Evolutionary conservation across 2,113 vertebrate species (phyloP).

Genomic region (Mesembrinibis cayennensis): DNA sequence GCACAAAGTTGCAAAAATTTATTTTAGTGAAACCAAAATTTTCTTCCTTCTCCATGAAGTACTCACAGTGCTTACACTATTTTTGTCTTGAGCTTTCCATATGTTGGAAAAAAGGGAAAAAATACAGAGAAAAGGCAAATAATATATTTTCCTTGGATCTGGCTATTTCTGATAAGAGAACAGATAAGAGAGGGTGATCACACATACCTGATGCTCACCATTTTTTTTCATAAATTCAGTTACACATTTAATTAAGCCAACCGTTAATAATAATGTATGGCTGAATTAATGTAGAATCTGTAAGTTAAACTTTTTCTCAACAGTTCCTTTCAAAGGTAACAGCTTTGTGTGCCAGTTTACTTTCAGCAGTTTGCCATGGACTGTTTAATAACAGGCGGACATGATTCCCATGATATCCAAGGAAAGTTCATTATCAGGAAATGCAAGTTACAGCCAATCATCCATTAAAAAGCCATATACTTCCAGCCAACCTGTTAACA

Average conservation of each 20-base stretch:
- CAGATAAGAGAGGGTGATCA: not conserved
- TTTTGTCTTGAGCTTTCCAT: not conserved
- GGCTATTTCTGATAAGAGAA: not conserved
- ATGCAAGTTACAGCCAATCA: not conserved
- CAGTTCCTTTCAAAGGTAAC: not conserved
- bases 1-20: not conserved
- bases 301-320: not conserved
- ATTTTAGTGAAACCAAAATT: not conserved
- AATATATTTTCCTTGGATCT: not conserved
- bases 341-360: conserved; percentile 24
- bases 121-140: not conserved
- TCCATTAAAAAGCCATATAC: not conserved
- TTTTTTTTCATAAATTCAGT: not conserved
- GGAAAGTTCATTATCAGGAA: not conserved
- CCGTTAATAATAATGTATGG: not conserved
- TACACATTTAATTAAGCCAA: conserved; percentile 14
- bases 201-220: not conserved
- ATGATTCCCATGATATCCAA: not conserved
- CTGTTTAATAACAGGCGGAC: conserved; percentile 13
- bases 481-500: not conserved
- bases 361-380: not conserved
- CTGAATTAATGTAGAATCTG: not conserved
- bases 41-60: not conserved
- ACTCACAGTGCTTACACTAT: fast-evolving
- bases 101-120: not conserved